Base-by-base conservation (phyloP, 2,797 vertebrate species). In the Argentina silus region DNA sequence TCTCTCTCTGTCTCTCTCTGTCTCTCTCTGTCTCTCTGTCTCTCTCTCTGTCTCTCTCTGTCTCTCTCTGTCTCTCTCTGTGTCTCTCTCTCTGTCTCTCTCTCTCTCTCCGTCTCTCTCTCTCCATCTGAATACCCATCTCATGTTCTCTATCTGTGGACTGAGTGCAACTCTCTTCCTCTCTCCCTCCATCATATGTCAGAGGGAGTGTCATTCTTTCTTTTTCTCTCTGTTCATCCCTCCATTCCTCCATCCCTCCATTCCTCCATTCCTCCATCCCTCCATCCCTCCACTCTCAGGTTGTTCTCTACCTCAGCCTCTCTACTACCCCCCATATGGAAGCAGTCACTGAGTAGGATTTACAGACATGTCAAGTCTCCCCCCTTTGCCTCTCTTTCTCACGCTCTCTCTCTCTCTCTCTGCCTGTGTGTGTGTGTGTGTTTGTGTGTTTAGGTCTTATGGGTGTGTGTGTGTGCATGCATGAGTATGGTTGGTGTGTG, bases 1-100 rank as follows among this genome's bases (percentile, higher is more conserved):
- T 90, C 82, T 90, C 83, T 85, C 84, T 73, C 77, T 72, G 75
- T 77, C 71, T 85, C 82, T 82, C 84, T 75, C 64, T 82, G 57
- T 83, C 74, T 67, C 8, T 78, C 57, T 68, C 77, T 57, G 3
- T 67, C 51, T 76, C 65, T 71, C 73, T 47, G 23, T 51, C 44
- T 65, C 59, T 73, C 56, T 7, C 44, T 53, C 27, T 15, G 48
- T 64, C 66, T 53, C 61, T 42, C 47, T 69, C 69, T 75, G 47
- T 71, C 15, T 73, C 11, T 60, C 19, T 21, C 9, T 60, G 1
- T 60, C 17, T 61, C 11, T 11, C 12, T 6, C n/a, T 75, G 10
- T 23, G 6, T 55, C 67, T 81, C 75, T 71, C 57, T 64, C 62
- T 65, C 80, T 47, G 67, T 82, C 83, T 71, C 15, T 73, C 11